Percentiles rank a stretch among this genome's conserved stretches.
Evolutionary conservation across 2,797 vertebrate genomes (phyloP).

Genomic region (Parauchenoglanis ngamensis): DNA sequence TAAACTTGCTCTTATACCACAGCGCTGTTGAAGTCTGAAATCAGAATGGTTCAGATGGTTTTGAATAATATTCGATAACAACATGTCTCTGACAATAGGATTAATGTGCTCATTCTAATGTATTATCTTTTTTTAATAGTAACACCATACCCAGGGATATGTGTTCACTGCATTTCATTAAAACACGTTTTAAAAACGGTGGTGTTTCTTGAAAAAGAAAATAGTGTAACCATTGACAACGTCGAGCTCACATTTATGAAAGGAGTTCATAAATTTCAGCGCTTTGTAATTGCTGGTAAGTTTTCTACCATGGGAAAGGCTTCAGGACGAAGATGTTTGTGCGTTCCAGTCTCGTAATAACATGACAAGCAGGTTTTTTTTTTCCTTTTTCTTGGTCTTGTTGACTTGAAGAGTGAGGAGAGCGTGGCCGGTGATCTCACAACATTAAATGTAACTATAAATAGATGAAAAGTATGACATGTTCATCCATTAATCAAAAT

Average conservation of each 20-base stretch:
- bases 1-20: not conserved
- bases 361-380: not conserved
- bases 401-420: not conserved
- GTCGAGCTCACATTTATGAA: not conserved
- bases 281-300: not conserved
- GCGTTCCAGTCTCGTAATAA: not conserved
- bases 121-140: not conserved
- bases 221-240: not conserved
- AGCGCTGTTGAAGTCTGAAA: not conserved
- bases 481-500: not conserved
- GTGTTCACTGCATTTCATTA: not conserved
- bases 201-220: not conserved
- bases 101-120: not conserved
- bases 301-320: not conserved
- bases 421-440: not conserved
- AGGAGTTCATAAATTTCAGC: not conserved
- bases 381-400: not conserved
- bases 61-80: conserved; percentile 1
- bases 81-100: not conserved
- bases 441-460: not conserved
- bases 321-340: not conserved
- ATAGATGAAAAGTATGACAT: not conserved
- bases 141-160: not conserved
- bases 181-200: not conserved
- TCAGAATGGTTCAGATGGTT: too few relatives aligned